phyloP scores from a whole-genome alignment of 2,888 invertebrate species.

The Coenonympha arcania region DNA sequence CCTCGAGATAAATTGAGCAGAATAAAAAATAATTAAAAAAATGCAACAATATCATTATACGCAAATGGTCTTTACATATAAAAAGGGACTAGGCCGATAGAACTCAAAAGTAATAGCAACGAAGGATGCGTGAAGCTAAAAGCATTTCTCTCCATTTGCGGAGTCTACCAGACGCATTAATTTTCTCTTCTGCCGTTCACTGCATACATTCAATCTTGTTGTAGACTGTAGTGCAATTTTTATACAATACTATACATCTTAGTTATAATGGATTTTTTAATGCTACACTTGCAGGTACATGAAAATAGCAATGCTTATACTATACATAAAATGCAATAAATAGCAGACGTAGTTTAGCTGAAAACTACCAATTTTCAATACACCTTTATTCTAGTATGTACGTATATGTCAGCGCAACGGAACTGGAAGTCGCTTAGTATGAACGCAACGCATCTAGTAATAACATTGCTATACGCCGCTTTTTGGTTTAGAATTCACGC shows the following conservation, averaged over 20 bases:
- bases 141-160: constrained; percentile 20
- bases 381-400: no score
- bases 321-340: no score
- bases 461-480: no score
- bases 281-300: background rate
- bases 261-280: constrained; percentile 9
- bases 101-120: constrained; percentile 19
- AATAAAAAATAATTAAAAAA: background rate
- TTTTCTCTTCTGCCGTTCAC: constrained; percentile 10
- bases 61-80: background rate
- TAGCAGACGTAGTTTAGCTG: no score
- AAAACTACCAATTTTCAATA: no score
- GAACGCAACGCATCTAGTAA: no score
- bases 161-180: constrained; percentile 12
- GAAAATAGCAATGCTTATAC: no score
- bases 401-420: no score
- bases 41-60: background rate
- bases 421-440: no score
- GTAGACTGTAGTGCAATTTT: constrained; percentile 8
- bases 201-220: constrained; percentile 10
- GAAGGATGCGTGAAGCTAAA: constrained; percentile 19
- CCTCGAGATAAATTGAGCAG: background rate
- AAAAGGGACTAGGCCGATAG: constrained; percentile 8
- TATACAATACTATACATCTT: constrained; percentile 5
- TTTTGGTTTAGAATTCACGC: no score